Conservation (phyloP, 2,888 invertebrate species). For the Formica aserva region DNA sequence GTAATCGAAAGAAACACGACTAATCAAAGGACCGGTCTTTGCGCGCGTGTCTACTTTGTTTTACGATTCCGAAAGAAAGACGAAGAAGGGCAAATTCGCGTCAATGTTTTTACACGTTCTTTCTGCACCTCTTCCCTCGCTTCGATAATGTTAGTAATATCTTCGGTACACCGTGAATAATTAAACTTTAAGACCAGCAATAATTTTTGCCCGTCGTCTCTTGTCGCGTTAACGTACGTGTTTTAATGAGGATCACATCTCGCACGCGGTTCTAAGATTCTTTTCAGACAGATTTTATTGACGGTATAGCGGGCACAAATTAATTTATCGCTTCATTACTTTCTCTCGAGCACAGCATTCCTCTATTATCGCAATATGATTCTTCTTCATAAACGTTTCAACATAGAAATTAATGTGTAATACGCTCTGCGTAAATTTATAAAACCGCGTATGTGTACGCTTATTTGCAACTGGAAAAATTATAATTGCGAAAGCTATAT, state of each 20-base stretch:
- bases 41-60: constrained; percentile 59
- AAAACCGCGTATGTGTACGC: neutral
- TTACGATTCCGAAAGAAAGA: constrained; percentile 62
- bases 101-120: constrained; percentile 50
- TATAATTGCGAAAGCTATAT: neutral
- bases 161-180: constrained; percentile 36
- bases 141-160: constrained; percentile 44
- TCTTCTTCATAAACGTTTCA: constrained; percentile 29
- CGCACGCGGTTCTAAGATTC: neutral
- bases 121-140: neutral
- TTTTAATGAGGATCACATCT: constrained; percentile 49
- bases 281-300: constrained; percentile 9
- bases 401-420: constrained; percentile 24
- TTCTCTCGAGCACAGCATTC: neutral
- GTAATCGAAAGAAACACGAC: constrained; percentile 56
- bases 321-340: constrained; percentile 53
- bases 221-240: constrained; percentile 25
- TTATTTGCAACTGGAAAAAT: neutral
- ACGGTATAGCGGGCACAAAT: constrained; percentile 34
- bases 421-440: constrained; percentile 1
- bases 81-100: neutral
- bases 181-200: constrained; percentile 61
- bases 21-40: constrained; percentile 45
- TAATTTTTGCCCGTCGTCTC: constrained; percentile 51
- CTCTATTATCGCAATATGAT: constrained; percentile 8